Evolutionary conservation across 2,113 vertebrate genomes (phyloP), one percentile per base, ranked within the genome.

Genomic region (Vulpes vulpes): DNA sequence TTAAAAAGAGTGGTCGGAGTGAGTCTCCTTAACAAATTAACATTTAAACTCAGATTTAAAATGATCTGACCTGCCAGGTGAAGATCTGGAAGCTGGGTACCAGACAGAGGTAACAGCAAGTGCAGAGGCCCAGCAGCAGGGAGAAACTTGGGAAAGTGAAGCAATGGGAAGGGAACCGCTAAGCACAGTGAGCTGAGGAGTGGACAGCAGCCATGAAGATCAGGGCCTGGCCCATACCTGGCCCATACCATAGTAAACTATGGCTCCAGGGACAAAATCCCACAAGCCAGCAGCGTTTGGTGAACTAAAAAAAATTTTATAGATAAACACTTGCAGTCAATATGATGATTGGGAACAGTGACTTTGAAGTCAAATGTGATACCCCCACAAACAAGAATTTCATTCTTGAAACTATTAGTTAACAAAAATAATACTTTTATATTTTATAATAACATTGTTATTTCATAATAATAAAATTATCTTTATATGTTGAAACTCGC

Each of bases 361-460:
- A 57, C 11, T 60, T n/a, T 73, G 76, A 60, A 35, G 16, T 22
- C 9, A 88, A 88, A 62, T 69, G 76, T 23, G 43, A 25, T 14
- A 0, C 8, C 22, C 51, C 22, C 1, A 51, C 8, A n/a, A n/a
- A 78, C 19, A 79, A 49, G 53, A 74, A 67, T 65, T 73, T 35
- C 53, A 64, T 74, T 90, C 22, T 19, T 23, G 2, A 64, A 57
- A 71, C 62, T 74, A 71, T 74, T 65, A 89, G 12, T n/a, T 64
- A 89, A 59, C 3, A 65, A 57, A 83, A 79, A 32, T 14, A 49
- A 62, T 38, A 57, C 16, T 12, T 8, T 27, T 23, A 11, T 87
- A 57, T 65, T 88, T 65, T 91, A 88, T 53, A 89, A 65, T 71
- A 82, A 76, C 7, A 19, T 59, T 64, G 57, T 51, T 73, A 74